phyloP scores from a whole-genome alignment of 2,888 invertebrate species.

The Agriotes lineatus region DNA sequence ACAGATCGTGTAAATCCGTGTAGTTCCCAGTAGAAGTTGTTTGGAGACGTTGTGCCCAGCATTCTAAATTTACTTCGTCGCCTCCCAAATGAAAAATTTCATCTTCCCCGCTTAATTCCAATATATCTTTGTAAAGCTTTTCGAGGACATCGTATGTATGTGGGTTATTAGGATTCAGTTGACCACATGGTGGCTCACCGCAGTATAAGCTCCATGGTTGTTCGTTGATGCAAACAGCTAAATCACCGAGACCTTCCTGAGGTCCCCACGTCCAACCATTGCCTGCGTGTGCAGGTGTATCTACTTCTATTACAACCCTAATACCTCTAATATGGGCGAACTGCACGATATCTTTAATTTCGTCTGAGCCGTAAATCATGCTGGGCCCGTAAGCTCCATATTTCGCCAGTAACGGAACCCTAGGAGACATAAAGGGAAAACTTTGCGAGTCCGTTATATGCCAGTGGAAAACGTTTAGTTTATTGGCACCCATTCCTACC shows the following conservation, averaged over 20 bases:
- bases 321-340: conserved; percentile 87
- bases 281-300: conserved; percentile 91
- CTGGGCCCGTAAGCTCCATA: conserved; percentile 90
- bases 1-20: conserved; percentile 81
- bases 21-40: conserved; percentile 69
- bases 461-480: conserved; percentile 95
- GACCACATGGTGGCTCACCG: conserved; percentile 90
- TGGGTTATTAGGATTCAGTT: conserved; percentile 85
- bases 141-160: conserved; percentile 81
- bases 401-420: conserved; percentile 82
- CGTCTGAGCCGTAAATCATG: conserved; percentile 74
- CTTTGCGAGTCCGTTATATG: conserved; percentile 92
- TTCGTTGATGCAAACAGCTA: conserved; percentile 85
- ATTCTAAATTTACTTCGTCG: conserved; percentile 85
- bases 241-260: conserved; percentile 79
- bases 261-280: conserved; percentile 90
- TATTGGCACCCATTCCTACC: conserved; percentile 90
- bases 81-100: conserved; percentile 89
- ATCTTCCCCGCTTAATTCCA: conserved; percentile 79
- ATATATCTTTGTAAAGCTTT: conserved; percentile 80
- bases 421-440: conserved; percentile 85
- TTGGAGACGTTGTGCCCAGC: conserved; percentile 74
- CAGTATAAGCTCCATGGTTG: conserved; percentile 85
- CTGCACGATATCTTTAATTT: conserved; percentile 79
- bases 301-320: conserved; percentile 88